A percentile compares a stretch with the other conserved stretches of the same genome.
Evolutionary conservation across 2,797 vertebrate species (phyloP).

Genomic region (Hydrocynus forskahlii): DNA sequence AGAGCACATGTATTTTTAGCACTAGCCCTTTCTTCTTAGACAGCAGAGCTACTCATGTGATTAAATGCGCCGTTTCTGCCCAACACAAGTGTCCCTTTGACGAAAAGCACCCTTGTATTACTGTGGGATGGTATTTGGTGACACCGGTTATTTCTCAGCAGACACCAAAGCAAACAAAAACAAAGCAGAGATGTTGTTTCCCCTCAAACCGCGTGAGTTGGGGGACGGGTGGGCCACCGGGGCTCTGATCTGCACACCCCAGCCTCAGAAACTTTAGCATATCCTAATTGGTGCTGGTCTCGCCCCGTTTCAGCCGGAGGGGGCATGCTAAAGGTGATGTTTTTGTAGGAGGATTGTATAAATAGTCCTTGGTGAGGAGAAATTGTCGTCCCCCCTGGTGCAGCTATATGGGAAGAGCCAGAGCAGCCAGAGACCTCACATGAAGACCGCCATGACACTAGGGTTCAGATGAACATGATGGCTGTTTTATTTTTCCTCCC

Average conservation of each 20-base stretch:
- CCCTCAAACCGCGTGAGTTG: slow-evolving; percentile 51
- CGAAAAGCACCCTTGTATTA: not conserved
- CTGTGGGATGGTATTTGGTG: slow-evolving; percentile 46
- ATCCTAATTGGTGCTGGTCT: slow-evolving; percentile 72
- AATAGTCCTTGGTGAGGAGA: slow-evolving; percentile 36
- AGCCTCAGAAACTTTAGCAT: slow-evolving; percentile 29
- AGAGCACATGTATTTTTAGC: slow-evolving; percentile 27
- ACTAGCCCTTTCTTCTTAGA: not conserved
- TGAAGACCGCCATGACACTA: slow-evolving; percentile 66
- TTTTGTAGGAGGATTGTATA: slow-evolving; percentile 67
- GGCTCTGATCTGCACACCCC: not conserved
- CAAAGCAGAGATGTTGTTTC: slow-evolving; percentile 60
- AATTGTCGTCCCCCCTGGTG: slow-evolving; percentile 58
- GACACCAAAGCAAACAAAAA: slow-evolving; percentile 74
- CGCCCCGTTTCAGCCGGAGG: slow-evolving; percentile 65
- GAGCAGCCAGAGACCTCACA: slow-evolving; percentile 72
- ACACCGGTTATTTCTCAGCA: slow-evolving; percentile 51
- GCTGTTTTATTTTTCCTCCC: slow-evolving; percentile 52
- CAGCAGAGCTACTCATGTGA: slow-evolving; percentile 22
- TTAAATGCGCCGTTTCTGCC: not conserved
- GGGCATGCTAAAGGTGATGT: slow-evolving; percentile 73
- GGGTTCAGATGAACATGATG: slow-evolving; percentile 65
- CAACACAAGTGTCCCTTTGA: not conserved
- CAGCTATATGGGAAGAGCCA: slow-evolving; percentile 73
- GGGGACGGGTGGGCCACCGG: not conserved